phyloP scores from a whole-genome alignment of 1,140 invertebrate species.

The Temnothorax nylanderi region DNA sequence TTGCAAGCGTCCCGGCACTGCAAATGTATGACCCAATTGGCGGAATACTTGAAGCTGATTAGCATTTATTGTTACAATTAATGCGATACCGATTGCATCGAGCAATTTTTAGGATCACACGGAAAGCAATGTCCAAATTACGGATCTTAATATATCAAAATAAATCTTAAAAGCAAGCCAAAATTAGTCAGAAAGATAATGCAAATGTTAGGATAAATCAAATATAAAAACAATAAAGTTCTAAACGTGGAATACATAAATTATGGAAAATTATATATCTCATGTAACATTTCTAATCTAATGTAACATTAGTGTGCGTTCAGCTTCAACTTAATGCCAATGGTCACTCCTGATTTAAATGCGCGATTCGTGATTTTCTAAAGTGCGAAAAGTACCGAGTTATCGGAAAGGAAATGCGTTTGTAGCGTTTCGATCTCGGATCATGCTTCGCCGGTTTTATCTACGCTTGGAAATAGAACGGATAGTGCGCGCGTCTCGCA shows the following conservation, averaged over 20 bases:
- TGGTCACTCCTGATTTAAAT: background rate
- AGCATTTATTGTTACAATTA: slow-evolving; percentile 6
- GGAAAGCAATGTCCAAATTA: too few species aligned
- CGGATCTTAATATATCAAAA: too few species aligned
- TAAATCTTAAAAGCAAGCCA: too few species aligned
- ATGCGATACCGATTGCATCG: background rate
- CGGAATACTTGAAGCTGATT: background rate
- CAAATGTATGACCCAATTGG: slow-evolving; percentile 19
- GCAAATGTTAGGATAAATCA: background rate
- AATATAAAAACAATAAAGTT: slow-evolving; percentile 2
- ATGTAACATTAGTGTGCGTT: background rate
- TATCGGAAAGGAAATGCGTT: background rate
- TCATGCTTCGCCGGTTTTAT: slow-evolving; percentile 20
- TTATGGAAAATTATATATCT: background rate
- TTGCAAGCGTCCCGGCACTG: background rate
- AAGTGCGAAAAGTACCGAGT: background rate
- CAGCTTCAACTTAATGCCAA: background rate
- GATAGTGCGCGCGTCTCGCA: background rate
- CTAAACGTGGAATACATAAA: background rate
- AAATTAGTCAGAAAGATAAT: too few species aligned
- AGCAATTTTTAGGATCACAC: too few species aligned
- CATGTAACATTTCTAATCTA: background rate
- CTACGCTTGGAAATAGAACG: slow-evolving; percentile 34
- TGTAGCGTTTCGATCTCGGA: background rate
- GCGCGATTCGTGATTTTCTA: background rate